phyloP scores from a whole-genome alignment of 1,140 invertebrate species.

The Cephus cinctus region DNA sequence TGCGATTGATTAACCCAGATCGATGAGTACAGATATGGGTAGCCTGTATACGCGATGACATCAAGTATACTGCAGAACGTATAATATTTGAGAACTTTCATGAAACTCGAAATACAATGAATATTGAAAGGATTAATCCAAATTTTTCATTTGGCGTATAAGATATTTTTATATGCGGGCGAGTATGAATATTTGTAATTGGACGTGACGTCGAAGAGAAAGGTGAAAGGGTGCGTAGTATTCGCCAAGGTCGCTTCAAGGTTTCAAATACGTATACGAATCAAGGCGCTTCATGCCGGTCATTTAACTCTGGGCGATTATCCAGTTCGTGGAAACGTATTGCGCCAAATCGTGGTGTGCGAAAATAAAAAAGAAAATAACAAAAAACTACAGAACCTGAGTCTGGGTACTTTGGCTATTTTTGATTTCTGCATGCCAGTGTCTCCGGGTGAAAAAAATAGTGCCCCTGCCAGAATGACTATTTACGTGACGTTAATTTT shows the following conservation, averaged over 20 bases:
- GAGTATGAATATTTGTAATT: too few species aligned
- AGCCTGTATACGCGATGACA: slow-evolving; percentile 34
- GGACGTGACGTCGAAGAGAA: slow-evolving; percentile 16
- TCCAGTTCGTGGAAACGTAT: neutral
- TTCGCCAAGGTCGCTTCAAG: slow-evolving; percentile 30
- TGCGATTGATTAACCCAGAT: slow-evolving; percentile 43
- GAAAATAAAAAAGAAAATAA: too few species aligned
- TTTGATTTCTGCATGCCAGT: slow-evolving; percentile 24
- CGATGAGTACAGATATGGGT: slow-evolving; percentile 26
- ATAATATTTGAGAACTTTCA: too few species aligned
- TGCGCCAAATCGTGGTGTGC: slow-evolving; percentile 1
- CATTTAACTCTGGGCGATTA: slow-evolving; percentile 27
- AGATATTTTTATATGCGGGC: too few species aligned
- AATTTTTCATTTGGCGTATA: too few species aligned
- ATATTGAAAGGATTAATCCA: too few species aligned
- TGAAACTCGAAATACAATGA: too few species aligned
- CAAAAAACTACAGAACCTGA: too few species aligned
- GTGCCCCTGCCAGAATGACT: too few species aligned
- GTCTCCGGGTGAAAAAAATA: too few species aligned
- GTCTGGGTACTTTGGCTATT: slow-evolving; percentile 24
- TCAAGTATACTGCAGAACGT: too few species aligned
- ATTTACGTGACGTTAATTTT: too few species aligned
- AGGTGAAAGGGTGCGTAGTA: slow-evolving; percentile 11
- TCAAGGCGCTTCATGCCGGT: slow-evolving; percentile 21
- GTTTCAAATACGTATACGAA: slow-evolving; percentile 13